Evolutionary conservation across 2,113 vertebrate species (phyloP).

Genomic region (Talpa occidentalis): DNA sequence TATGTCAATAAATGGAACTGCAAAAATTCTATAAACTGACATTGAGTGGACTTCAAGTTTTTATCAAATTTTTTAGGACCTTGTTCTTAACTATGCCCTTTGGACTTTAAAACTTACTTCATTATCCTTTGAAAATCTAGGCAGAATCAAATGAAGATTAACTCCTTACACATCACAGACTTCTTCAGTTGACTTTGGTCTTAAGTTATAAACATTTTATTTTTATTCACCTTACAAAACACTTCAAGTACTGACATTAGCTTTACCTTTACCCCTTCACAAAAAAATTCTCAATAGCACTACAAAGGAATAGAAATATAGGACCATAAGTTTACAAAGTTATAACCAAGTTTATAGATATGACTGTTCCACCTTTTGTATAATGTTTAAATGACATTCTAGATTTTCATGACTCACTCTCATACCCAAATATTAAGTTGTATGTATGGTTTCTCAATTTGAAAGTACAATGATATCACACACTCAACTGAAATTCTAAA

Average conservation of each 20-base stretch:
- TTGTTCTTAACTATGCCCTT: neutral
- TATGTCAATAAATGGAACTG: neutral
- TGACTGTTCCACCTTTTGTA: neutral
- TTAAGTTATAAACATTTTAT: neutral
- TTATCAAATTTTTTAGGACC: neutral
- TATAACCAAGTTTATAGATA: neutral
- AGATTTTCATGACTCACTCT: neutral
- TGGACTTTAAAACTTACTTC: neutral
- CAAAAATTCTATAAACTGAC: neutral
- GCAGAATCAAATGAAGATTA: neutral
- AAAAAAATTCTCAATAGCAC: neutral
- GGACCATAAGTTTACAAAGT: neutral
- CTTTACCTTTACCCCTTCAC: neutral
- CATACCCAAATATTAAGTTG: neutral
- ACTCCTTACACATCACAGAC: neutral
- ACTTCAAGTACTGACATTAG: neutral
- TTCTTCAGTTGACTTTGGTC: neutral
- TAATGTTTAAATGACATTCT: neutral
- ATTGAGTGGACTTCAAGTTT: neutral
- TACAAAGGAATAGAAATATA: neutral
- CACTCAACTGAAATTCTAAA: neutral
- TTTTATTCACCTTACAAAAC: neutral
- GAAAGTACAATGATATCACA: neutral
- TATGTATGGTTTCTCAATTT: neutral
- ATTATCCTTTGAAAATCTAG: neutral